A percentile compares a stretch with the other conserved stretches of the same genome.
Conservation (phyloP, 2,888 invertebrate genomes). For the Nephrocerus scutellatus region DNA sequence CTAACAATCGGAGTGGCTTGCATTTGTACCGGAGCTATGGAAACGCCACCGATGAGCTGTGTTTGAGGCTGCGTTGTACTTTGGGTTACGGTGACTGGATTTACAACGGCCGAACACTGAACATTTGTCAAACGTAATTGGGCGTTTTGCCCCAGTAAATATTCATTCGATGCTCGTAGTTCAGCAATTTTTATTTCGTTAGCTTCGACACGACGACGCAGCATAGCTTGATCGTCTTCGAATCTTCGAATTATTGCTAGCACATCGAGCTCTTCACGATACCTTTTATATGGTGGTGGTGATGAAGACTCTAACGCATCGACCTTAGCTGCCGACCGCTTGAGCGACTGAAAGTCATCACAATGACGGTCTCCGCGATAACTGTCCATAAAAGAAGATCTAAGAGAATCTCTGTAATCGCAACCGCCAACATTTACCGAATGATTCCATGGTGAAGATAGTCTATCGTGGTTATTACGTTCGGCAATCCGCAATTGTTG, state of each 20-base stretch:
- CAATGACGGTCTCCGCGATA: constrained; percentile 11
- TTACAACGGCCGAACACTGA: constrained; percentile 52
- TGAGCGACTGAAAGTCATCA: constrained; percentile 22
- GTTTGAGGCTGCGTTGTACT: constrained; percentile 50
- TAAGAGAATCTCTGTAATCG: constrained; percentile 17
- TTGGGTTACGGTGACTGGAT: constrained; percentile 56
- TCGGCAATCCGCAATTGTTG: too few species aligned
- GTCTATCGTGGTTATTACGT: too few species aligned
- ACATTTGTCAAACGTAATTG: constrained; percentile 58
- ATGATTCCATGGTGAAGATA: constrained; percentile 19
- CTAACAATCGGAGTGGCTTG: constrained; percentile 54
- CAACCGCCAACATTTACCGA: too few species aligned
- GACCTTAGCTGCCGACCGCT: constrained; percentile 17
- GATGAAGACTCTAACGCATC: constrained; percentile 16
- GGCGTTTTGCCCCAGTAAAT: constrained; percentile 70
- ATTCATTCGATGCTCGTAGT: constrained; percentile 69
- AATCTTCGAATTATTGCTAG: constrained; percentile 27
- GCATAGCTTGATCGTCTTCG: constrained; percentile 30
- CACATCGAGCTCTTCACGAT: constrained; percentile 26
- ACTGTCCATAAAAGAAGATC: constrained; percentile 4
- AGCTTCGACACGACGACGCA: constrained; percentile 27
- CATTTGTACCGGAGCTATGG: constrained; percentile 52
- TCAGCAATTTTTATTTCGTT: constrained; percentile 50
- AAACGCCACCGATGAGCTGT: constrained; percentile 48
- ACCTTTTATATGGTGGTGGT: constrained; percentile 23